Evolutionary conservation across 2,113 vertebrate genomes (phyloP).

Genomic region (Alces alces): DNA sequence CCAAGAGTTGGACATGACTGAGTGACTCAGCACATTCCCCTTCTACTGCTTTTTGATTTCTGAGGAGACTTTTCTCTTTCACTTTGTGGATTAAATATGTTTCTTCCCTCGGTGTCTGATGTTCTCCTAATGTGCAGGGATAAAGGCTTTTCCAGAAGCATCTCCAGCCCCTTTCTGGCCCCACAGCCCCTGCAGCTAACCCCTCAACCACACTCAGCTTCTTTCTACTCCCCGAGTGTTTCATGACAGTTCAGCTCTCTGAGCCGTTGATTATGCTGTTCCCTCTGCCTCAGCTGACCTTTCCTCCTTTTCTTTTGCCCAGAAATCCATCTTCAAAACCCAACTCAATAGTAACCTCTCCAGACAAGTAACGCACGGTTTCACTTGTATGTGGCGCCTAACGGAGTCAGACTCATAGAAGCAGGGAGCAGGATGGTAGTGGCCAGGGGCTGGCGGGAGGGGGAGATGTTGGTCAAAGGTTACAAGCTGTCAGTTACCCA

Average conservation of each 20-base stretch:
- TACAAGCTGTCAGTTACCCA: not conserved
- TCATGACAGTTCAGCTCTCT: not conserved
- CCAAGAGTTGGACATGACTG: not conserved
- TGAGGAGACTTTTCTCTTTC: not conserved
- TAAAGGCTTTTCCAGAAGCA: not conserved
- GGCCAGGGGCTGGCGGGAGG: not conserved
- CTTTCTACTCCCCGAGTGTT: not conserved
- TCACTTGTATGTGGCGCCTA: not conserved
- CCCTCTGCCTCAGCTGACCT: not conserved
- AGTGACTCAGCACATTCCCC: not conserved
- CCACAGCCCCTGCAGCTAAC: accelerated
- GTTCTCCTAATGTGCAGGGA: not conserved
- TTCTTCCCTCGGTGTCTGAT: not conserved
- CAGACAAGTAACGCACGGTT: not conserved
- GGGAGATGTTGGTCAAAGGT: not conserved
- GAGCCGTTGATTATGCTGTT: too few species aligned
- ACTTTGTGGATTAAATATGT: not conserved
- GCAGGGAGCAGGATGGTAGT: not conserved
- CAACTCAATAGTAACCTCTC: not conserved
- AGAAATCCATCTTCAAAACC: not conserved
- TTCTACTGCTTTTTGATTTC: not conserved
- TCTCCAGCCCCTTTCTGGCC: too few species aligned
- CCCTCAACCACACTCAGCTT: not conserved
- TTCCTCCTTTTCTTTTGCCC: not conserved
- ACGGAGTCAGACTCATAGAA: not conserved